Evolutionary conservation across 2,888 invertebrate species (phyloP).

Genomic region (Chrysomela aeneicollis): DNA sequence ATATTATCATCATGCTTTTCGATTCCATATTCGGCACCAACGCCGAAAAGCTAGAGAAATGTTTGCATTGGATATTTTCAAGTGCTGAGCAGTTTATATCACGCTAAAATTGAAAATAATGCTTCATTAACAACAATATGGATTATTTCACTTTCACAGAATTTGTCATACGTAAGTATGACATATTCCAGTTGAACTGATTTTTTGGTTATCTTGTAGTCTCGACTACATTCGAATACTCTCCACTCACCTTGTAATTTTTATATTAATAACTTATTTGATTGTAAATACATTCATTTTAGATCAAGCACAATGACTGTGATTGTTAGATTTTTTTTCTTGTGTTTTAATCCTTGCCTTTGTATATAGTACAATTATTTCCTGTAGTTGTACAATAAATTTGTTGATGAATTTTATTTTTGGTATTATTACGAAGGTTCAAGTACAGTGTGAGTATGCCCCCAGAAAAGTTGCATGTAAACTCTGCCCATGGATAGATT

Average conservation of each 20-base stretch:
- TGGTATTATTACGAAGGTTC: no score
- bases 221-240: conserved; percentile 26
- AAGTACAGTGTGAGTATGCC: no score
- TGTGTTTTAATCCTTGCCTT: conserved; percentile 33
- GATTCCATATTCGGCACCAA: no score
- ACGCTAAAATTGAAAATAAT: conserved; percentile 16
- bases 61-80: neutral
- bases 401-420: conserved; percentile 10
- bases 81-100: neutral
- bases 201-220: conserved; percentile 38
- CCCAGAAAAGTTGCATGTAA: no score
- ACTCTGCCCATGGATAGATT: no score
- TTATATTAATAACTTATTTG: conserved; percentile 32
- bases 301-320: conserved; percentile 45
- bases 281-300: conserved; percentile 35
- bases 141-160: neutral
- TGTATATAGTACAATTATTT: conserved; percentile 49
- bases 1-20: no score
- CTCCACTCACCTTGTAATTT: conserved; percentile 33
- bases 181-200: conserved; percentile 24
- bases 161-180: no score
- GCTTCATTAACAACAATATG: conserved; percentile 15
- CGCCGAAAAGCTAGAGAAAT: no score
- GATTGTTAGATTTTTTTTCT: conserved; percentile 45
- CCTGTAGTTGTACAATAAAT: conserved; percentile 48